Percentiles rank a stretch among this genome's conserved stretches.
Conservation (phyloP, 1,140 invertebrate species). For the Patella vulgata region DNA sequence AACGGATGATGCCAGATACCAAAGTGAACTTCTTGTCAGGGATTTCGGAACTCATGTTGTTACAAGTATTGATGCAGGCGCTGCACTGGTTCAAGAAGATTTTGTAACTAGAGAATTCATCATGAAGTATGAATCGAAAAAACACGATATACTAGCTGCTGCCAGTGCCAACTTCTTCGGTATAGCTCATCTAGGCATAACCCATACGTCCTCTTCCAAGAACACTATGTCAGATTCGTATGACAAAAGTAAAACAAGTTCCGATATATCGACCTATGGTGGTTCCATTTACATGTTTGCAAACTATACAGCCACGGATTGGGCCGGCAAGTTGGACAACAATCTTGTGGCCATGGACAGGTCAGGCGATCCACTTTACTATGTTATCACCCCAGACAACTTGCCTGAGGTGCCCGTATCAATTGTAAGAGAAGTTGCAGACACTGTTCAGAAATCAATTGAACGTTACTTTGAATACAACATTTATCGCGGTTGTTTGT, state of each 20-base stretch:
- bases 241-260: too few relatives aligned
- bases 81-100: slow-evolving; percentile 32
- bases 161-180: too few relatives aligned
- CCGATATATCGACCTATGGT: too few relatives aligned
- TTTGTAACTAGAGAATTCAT: too few relatives aligned
- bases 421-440: slow-evolving; percentile 22
- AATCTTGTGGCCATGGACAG: slow-evolving; percentile 49
- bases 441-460: slow-evolving; percentile 35
- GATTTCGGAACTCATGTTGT: slow-evolving; percentile 55
- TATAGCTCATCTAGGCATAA: too few relatives aligned
- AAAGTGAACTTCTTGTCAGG: slow-evolving; percentile 40
- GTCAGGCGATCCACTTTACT: slow-evolving; percentile 49
- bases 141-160: too few relatives aligned
- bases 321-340: background rate
- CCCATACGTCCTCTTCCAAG: too few relatives aligned
- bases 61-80: slow-evolving; percentile 45
- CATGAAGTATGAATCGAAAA: too few relatives aligned
- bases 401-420: slow-evolving; percentile 42
- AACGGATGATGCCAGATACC: slow-evolving; percentile 33
- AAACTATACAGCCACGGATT: too few relatives aligned
- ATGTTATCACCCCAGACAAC: slow-evolving; percentile 35
- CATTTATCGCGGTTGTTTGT: slow-evolving; percentile 44
- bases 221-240: too few relatives aligned
- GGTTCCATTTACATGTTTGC: too few relatives aligned
- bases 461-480: slow-evolving; percentile 53